phyloP scores from a whole-genome alignment of 2,113 vertebrate genomes.

The Passer domesticus region DNA sequence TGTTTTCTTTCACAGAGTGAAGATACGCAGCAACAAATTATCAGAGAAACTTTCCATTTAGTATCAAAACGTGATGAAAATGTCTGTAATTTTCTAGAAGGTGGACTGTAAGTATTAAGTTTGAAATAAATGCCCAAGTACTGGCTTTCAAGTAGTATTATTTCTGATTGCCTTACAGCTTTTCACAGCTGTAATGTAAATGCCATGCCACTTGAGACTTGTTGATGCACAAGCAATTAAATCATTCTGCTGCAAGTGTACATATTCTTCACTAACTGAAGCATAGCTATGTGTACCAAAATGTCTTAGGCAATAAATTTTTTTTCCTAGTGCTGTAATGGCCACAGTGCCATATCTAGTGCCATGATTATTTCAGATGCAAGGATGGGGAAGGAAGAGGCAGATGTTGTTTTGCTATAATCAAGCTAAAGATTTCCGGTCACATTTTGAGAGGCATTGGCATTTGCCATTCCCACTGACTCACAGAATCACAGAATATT shows the following conservation, averaged over 20 bases:
- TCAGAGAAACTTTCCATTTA: slow-evolving; percentile 98
- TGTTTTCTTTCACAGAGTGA: slow-evolving; percentile 83
- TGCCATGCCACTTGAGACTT: not conserved
- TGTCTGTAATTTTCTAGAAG: slow-evolving; percentile 98
- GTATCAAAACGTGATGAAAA: slow-evolving; percentile 98
- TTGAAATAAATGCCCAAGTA: not conserved
- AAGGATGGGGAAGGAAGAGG: not conserved
- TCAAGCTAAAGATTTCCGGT: not conserved
- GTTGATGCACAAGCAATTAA: not conserved
- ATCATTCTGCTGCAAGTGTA: not conserved
- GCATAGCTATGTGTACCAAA: not conserved
- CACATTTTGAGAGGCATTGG: not conserved
- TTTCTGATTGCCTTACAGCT: not conserved
- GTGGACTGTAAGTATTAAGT: slow-evolving; percentile 86
- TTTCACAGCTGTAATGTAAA: not conserved
- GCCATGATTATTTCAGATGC: not conserved
- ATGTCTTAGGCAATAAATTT: not conserved
- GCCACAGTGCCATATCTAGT: not conserved
- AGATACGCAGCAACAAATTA: slow-evolving; percentile 98
- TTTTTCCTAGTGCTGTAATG: not conserved
- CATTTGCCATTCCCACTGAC: not conserved
- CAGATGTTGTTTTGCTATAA: not conserved
- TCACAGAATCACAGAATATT: not conserved
- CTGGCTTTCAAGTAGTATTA: not conserved
- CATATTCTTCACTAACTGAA: not conserved